A percentile compares a stretch with the other conserved stretches of the same genome.
Conservation (phyloP, 2,888 invertebrate species). For the Agapetus fuscipes region DNA sequence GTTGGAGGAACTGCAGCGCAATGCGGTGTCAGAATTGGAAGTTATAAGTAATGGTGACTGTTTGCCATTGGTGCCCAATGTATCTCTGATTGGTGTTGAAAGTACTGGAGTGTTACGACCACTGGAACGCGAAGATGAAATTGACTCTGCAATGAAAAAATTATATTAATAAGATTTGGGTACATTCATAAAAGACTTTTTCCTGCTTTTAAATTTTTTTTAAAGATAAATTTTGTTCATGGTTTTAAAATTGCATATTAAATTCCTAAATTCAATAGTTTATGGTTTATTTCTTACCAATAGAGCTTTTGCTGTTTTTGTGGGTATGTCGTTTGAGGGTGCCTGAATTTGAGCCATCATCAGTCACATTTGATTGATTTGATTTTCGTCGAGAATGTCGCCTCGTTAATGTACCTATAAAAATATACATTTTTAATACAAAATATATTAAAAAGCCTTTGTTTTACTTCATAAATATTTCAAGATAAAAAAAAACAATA, state of each 20-base stretch:
- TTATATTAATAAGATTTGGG: conserved; percentile 5
- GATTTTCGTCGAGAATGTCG: conserved; percentile 44
- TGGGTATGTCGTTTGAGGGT: conserved; percentile 29
- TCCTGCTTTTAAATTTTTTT: too few species aligned
- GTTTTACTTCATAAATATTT: too few species aligned
- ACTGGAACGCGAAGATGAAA: conserved; percentile 28
- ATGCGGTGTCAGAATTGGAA: neutral
- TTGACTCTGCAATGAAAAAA: conserved; percentile 16
- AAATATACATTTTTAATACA: conserved; percentile 21
- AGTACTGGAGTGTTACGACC: conserved; percentile 29
- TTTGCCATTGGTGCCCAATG: conserved; percentile 23
- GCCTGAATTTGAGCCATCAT: conserved; percentile 33
- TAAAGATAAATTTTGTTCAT: too few species aligned
- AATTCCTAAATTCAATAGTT: too few species aligned
- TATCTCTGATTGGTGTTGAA: conserved; percentile 28
- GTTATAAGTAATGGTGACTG: conserved; percentile 22
- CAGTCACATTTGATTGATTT: conserved; percentile 14
- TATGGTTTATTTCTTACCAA: neutral
- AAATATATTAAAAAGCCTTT: neutral
- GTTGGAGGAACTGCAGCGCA: too few species aligned
- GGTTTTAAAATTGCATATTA: too few species aligned
- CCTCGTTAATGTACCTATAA: conserved; percentile 45
- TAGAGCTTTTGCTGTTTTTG: conserved; percentile 11
- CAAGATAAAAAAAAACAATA: too few species aligned
- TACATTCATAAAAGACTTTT: too few species aligned